Conservation (phyloP, 2,113 vertebrate species). For the Cettia cetti region DNA sequence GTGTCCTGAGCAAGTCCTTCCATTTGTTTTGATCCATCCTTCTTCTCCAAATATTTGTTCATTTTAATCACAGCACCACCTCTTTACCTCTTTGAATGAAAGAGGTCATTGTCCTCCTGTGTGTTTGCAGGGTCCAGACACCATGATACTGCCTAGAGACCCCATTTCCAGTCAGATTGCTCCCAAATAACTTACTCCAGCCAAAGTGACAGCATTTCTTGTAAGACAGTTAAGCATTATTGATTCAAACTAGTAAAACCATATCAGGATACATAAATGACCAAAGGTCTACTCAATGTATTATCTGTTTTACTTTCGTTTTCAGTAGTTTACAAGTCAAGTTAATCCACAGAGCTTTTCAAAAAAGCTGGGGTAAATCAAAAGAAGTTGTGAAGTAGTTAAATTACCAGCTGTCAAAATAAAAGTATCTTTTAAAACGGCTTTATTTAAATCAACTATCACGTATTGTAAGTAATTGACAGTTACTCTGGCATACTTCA, state of each 20-base stretch:
- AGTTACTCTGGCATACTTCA: background rate
- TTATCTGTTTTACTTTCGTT: background rate
- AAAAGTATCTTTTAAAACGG: background rate
- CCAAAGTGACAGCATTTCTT: background rate
- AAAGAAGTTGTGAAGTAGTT: background rate
- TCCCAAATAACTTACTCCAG: background rate
- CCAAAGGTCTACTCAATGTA: background rate
- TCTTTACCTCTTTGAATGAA: background rate
- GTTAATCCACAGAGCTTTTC: background rate
- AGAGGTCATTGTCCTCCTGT: background rate
- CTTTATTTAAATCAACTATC: background rate
- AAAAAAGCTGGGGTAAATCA: background rate
- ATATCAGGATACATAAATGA: background rate
- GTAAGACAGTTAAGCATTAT: background rate
- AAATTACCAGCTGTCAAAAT: background rate
- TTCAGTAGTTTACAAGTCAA: background rate
- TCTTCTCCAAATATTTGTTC: slow-evolving; percentile 5
- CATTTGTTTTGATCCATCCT: background rate
- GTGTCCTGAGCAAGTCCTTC: background rate
- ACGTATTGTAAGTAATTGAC: background rate
- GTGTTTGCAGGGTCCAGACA: background rate
- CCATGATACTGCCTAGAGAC: background rate
- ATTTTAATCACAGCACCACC: background rate
- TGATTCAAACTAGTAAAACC: background rate
- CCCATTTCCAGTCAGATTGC: background rate